Evolutionary conservation across 2,888 invertebrate species (phyloP).

Genomic region (Catocala nupta): DNA sequence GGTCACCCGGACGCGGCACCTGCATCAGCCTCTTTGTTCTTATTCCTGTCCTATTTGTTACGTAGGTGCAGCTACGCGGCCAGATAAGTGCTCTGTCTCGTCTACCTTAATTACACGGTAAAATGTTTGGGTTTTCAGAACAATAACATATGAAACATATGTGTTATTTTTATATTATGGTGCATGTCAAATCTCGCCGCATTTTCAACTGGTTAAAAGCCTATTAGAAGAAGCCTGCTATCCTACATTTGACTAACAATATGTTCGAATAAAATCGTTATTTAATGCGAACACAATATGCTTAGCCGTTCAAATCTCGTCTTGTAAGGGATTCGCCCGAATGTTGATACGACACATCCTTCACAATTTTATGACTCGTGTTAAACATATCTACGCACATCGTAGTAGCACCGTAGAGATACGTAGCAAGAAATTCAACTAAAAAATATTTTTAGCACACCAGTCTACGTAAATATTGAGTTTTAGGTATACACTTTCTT

Average conservation of each 20-base stretch:
- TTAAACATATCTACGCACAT: conserved; percentile 32
- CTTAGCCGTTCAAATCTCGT: background rate
- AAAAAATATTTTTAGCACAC: conserved; percentile 34
- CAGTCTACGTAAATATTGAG: background rate
- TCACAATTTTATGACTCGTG: background rate
- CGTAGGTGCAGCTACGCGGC: conserved; percentile 49
- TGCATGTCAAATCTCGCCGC: too few relatives aligned
- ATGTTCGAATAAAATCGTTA: background rate
- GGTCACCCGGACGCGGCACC: conserved; percentile 76
- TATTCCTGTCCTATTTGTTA: conserved; percentile 55
- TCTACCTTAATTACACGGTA: conserved; percentile 40
- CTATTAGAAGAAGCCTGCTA: too few relatives aligned
- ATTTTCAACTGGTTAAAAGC: too few relatives aligned
- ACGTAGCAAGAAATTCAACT: conserved; percentile 39
- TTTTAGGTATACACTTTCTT: conserved; percentile 6
- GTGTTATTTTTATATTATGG: background rate
- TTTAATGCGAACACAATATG: conserved; percentile 3
- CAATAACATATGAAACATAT: conserved; percentile 16
- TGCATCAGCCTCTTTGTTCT: conserved; percentile 64
- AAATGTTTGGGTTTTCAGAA: conserved; percentile 23
- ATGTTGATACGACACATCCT: background rate
- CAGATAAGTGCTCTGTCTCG: conserved; percentile 39
- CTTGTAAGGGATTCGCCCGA: background rate
- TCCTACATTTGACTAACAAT: background rate
- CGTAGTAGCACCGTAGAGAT: conserved; percentile 53